Percentiles rank a stretch among this genome's conserved stretches.
phyloP scores from a whole-genome alignment of 2,113 vertebrate species.

The Motacilla tschutschensis region DNA sequence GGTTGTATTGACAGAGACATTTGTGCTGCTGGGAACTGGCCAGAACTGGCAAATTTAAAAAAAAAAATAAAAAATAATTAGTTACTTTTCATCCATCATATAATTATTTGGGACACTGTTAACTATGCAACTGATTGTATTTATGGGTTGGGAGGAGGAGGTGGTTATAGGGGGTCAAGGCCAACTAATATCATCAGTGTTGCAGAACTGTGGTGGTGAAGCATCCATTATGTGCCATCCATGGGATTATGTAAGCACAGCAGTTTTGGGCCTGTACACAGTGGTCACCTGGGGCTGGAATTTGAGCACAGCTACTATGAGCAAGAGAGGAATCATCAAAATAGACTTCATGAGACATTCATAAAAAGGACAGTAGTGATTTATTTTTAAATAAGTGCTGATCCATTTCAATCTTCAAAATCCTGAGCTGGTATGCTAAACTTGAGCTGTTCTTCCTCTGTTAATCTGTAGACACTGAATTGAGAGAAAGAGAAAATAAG shows the following conservation, averaged over 20 bases:
- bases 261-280: not conserved
- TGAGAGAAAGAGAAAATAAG: not conserved
- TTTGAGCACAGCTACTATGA: not conserved
- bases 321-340: not conserved
- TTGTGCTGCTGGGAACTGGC: not conserved
- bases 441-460: not conserved
- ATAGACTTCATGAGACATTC: conserved; percentile 4
- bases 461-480: not conserved
- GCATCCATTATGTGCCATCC: not conserved
- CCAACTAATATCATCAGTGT: not conserved
- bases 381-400: not conserved
- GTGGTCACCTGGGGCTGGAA: not conserved
- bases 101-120: not conserved
- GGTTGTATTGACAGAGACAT: not conserved
- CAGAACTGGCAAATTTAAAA: not conserved
- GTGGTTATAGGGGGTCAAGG: not conserved
- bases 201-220: not conserved
- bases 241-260: not conserved
- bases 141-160: not conserved
- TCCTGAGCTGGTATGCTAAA: not conserved
- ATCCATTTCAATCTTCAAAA: not conserved
- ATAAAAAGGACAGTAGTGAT: not conserved
- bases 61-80: not conserved
- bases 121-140: not conserved
- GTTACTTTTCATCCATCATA: not conserved